Evolutionary conservation across 2,797 vertebrate species (phyloP).

Genomic region (Acanthurus tractus): DNA sequence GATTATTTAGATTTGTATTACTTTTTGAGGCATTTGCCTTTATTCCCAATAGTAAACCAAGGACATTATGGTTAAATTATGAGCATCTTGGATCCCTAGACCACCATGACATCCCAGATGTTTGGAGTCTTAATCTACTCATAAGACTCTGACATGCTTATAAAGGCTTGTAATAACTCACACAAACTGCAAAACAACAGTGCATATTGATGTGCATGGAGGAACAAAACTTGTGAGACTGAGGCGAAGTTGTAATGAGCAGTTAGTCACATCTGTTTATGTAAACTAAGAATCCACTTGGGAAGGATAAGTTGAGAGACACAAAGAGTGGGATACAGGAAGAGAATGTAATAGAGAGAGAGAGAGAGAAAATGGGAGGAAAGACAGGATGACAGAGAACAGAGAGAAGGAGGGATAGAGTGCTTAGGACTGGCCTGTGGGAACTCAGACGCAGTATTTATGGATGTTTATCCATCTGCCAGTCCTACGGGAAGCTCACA

Average conservation of each 20-base stretch:
- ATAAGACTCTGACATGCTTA: constrained; percentile 7
- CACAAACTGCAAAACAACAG: constrained; percentile 1
- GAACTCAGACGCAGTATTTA: constrained; percentile 79
- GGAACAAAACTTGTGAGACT: constrained; percentile 27
- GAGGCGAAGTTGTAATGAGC: constrained; percentile 37
- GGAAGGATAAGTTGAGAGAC: constrained; percentile 40
- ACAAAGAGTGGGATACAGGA: constrained; percentile 49
- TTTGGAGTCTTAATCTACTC: neutral
- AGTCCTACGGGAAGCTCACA: constrained; percentile 79
- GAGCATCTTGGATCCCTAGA: no score
- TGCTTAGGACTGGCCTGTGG: constrained; percentile 70
- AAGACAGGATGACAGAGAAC: constrained; percentile 64
- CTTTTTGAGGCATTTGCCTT: neutral
- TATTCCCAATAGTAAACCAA: neutral
- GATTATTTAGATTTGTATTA: neutral
- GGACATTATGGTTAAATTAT: no score
- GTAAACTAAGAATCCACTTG: constrained; percentile 49
- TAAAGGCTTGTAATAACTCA: neutral
- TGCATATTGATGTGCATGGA: neutral
- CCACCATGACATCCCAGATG: neutral
- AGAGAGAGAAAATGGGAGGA: constrained; percentile 35
- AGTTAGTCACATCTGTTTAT: constrained; percentile 61
- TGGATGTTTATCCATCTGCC: constrained; percentile 81
- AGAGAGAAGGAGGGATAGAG: constrained; percentile 59
- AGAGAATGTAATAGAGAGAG: constrained; percentile 19